phyloP scores from a whole-genome alignment of 2,888 invertebrate genomes.

The Drosophila paucipuncta region DNA sequence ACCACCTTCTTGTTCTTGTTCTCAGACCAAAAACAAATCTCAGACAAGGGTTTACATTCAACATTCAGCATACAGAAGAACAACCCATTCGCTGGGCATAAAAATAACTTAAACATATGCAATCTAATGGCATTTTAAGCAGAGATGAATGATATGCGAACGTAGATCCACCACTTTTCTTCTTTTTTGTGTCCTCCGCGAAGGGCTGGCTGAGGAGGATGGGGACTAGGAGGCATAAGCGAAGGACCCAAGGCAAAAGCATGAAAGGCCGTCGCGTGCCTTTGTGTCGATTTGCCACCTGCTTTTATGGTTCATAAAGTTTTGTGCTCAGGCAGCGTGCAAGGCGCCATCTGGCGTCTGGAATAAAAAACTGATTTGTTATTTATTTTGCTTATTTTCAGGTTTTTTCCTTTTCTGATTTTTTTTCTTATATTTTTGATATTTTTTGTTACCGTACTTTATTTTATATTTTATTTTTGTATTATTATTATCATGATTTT shows the following conservation, averaged over 20 bases:
- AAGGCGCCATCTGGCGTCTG: constrained; percentile 50
- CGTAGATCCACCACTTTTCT: constrained; percentile 8
- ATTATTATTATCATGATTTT: constrained; percentile 37
- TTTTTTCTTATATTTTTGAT: not conserved
- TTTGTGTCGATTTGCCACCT: constrained; percentile 66
- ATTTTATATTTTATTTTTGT: constrained; percentile 19
- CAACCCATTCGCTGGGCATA: constrained; percentile 25
- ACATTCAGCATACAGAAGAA: not conserved
- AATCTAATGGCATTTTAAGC: constrained; percentile 72
- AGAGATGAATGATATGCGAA: constrained; percentile 62
- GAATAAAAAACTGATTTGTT: constrained; percentile 53
- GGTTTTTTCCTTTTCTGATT: not conserved
- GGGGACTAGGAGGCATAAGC: not conserved
- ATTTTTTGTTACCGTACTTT: constrained; percentile 13
- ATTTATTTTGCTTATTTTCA: constrained; percentile 24
- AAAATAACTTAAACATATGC: constrained; percentile 60
- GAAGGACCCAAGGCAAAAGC: constrained; percentile 5
- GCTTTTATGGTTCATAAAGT: constrained; percentile 78
- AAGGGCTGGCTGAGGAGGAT: not conserved
- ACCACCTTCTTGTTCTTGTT: not conserved
- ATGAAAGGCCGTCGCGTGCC: constrained; percentile 59
- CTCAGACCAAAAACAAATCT: constrained; percentile 28
- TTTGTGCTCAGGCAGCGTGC: constrained; percentile 30
- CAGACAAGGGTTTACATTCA: constrained; percentile 12
- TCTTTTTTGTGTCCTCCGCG: not conserved